A percentile compares a stretch with the other conserved stretches of the same genome.
Evolutionary conservation across 2,797 vertebrate species (phyloP).

Genomic region (Ctenochaetus hawaiiensis): DNA sequence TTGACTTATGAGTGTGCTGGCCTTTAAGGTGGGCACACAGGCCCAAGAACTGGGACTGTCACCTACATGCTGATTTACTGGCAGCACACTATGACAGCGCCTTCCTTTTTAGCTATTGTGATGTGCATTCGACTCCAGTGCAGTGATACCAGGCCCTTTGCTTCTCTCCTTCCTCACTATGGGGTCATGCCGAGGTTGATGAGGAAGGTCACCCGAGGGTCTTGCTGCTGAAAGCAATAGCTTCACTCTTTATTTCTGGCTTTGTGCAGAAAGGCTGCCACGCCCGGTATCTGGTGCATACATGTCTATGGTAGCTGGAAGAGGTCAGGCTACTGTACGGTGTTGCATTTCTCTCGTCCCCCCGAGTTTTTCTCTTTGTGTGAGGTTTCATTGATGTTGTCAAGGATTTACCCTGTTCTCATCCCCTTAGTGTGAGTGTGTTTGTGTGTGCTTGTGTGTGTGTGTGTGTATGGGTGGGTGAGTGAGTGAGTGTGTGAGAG

Average conservation of each 20-base stretch:
- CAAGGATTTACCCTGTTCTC: conserved; percentile 80
- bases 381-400: conserved; percentile 82
- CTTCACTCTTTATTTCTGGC: conserved; percentile 80
- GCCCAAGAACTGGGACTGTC: conserved; percentile 66
- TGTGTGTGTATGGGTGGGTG: too few relatives aligned
- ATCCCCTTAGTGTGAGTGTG: conserved; percentile 66
- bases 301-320: conserved; percentile 78
- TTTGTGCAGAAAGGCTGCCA: conserved; percentile 80
- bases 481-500: too few relatives aligned
- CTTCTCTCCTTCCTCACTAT: conserved; percentile 71
- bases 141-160: conserved; percentile 68
- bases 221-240: conserved; percentile 84
- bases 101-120: conserved; percentile 78
- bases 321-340: conserved; percentile 83
- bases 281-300: conserved; percentile 84
- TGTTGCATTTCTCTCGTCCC: conserved; percentile 81
- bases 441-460: conserved; percentile 40
- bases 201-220: conserved; percentile 83
- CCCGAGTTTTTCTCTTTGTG: conserved; percentile 81
- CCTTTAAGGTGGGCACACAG: conserved; percentile 61
- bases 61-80: conserved; percentile 76
- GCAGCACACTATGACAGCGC: conserved; percentile 66
- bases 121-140: conserved; percentile 73
- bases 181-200: conserved; percentile 82
- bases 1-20: conserved; percentile 68